Conservation (phyloP, 2,888 invertebrate genomes). For the Azorinus chamasolen region DNA sequence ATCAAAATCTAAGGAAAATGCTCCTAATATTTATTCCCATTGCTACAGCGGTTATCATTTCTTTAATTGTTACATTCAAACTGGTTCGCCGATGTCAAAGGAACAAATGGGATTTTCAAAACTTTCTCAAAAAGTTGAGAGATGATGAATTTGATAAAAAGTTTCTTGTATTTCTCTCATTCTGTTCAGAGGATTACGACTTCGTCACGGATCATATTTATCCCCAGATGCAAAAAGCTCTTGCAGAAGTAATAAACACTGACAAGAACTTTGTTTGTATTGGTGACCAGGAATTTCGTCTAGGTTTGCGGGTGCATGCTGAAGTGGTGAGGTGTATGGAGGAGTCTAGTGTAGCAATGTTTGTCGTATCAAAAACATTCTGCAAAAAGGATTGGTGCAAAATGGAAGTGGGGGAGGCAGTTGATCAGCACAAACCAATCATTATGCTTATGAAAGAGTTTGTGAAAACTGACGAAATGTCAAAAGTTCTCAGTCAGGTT, state of each 20-base stretch:
- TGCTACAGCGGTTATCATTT: not conserved
- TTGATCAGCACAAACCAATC: too few relatives aligned
- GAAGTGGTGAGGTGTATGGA: conserved; percentile 32
- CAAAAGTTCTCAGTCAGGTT: conserved; percentile 4
- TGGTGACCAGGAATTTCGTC: conserved; percentile 19
- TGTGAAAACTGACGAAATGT: too few relatives aligned
- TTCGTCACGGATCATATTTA: conserved; percentile 22
- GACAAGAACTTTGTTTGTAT: too few relatives aligned
- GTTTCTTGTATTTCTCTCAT: conserved; percentile 22
- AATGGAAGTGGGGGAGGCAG: too few relatives aligned
- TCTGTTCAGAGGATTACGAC: conserved; percentile 24
- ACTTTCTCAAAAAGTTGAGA: not conserved
- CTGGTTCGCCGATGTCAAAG: not conserved
- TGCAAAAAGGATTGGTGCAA: too few relatives aligned
- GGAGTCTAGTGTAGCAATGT: too few relatives aligned
- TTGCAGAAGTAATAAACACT: not conserved
- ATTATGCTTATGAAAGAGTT: conserved; percentile 18
- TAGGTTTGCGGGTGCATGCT: conserved; percentile 14
- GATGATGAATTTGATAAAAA: conserved; percentile 1
- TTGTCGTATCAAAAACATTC: too few relatives aligned
- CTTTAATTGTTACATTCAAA: not conserved
- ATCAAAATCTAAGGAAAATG: not conserved
- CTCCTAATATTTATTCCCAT: not conserved
- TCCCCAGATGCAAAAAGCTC: conserved; percentile 13
- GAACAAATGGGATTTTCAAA: conserved; percentile 3